Conservation (phyloP, 2,797 vertebrate genomes). For the Tympanoctomys barrerae region DNA sequence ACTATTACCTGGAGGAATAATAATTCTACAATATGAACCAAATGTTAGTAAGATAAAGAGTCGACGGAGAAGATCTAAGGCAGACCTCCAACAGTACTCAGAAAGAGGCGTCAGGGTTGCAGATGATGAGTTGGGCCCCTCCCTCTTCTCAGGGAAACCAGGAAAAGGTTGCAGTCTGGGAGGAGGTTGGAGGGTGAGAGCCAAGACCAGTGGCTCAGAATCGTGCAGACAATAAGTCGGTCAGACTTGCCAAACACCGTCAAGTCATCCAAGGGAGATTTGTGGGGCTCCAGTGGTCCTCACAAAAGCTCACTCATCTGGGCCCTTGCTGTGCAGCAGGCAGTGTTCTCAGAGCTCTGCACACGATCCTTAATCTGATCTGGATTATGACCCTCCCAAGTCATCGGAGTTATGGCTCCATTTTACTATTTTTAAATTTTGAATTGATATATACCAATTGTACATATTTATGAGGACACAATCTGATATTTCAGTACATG, state of each 20-base stretch:
- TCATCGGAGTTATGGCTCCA: background rate
- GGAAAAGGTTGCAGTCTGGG: background rate
- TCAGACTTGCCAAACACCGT: background rate
- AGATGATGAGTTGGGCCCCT: background rate
- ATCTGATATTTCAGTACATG: background rate
- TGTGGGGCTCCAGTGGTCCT: background rate
- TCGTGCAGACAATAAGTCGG: background rate
- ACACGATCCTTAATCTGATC: background rate
- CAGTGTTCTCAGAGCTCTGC: background rate
- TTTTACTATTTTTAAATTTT: background rate
- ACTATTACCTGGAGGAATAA: conserved; percentile 1
- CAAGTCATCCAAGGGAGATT: background rate
- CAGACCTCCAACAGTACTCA: background rate
- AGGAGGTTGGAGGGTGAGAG: background rate
- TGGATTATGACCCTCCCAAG: background rate
- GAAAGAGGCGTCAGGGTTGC: background rate
- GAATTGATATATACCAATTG: background rate
- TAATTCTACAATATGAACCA: background rate
- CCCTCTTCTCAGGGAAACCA: background rate
- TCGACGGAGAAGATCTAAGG: background rate
- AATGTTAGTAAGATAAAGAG: background rate
- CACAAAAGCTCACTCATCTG: background rate
- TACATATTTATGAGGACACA: background rate
- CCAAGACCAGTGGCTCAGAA: background rate
- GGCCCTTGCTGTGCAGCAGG: background rate